Base-by-base conservation (phyloP, 1,140 invertebrate species). In the Mylabris phalerata region DNA sequence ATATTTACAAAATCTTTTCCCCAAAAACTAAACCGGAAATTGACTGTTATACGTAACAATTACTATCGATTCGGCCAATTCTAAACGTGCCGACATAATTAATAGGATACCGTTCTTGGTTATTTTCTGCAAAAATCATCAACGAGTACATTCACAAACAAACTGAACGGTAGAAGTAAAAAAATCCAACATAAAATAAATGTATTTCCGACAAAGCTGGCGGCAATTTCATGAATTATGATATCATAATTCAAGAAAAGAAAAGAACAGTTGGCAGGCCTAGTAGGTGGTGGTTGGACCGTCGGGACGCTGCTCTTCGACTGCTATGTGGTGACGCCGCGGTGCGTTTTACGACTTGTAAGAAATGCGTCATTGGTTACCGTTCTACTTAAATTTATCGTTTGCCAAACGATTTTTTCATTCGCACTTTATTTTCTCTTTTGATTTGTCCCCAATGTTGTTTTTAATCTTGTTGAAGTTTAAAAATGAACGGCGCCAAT, bases 211-310 rank as follows among this genome's bases (percentile, higher is more conserved):
- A 64, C 63, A 44, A 61, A 58, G 58, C 57, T 60, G 54, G 55
- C 62, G 59, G 65, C 65, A 64, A 63, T 66, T 65, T 63, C 48
- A 55, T 66, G 65, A 66, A 61, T 66, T 66, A 66, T 58, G 54
- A 57, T 51, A 44, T 60, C 62, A 66, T 66, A 66, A 66, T 64
- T 66, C 64, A 66, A 60, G 40, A 27, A 60, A 63, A 65, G 57
- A 65, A 66, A 65, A 59, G 65, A 61, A 63, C 60, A 54, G 60
- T 64, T 66, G 62, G 62, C 65, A 62, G 60, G 63, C 63, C 59
- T 65, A 57, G 63, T 67, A 64, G 65, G 65, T 63, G 65, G 65
- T 60, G 61, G 60, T 63, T 59, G 47, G 50, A 44, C 55, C 55
- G 58, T 57, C 60, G 55, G 52, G 62, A 57, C 48, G 57, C 57